phyloP scores from a whole-genome alignment of 2,888 invertebrate species.

The Sarcophaga variegata region DNA sequence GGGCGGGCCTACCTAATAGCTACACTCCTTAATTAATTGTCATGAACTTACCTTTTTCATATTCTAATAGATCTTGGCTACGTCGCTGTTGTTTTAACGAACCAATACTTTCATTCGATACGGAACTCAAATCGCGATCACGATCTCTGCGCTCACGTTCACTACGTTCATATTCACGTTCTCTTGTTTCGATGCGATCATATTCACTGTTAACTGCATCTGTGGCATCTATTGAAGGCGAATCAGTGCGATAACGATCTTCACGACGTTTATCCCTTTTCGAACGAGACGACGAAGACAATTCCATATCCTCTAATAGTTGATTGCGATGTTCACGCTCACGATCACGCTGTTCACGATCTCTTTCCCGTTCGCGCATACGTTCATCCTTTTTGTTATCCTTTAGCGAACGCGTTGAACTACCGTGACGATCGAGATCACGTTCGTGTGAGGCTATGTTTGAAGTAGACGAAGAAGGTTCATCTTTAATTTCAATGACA shows the following conservation, averaged over 20 bases:
- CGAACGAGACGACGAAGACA: slow-evolving; percentile 66
- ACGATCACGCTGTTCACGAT: slow-evolving; percentile 73
- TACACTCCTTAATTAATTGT: neutral
- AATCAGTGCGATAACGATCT: slow-evolving; percentile 76
- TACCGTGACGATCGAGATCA: slow-evolving; percentile 73
- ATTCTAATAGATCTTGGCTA: slow-evolving; percentile 84
- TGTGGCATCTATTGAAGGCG: slow-evolving; percentile 72
- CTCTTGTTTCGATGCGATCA: slow-evolving; percentile 58
- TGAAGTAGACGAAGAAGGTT: slow-evolving; percentile 54
- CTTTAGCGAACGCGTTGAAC: slow-evolving; percentile 76
- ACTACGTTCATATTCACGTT: slow-evolving; percentile 74
- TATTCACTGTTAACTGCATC: slow-evolving; percentile 78
- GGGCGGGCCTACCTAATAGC: no score
- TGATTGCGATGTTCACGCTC: slow-evolving; percentile 70
- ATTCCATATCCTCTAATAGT: slow-evolving; percentile 55
- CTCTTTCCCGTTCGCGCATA: slow-evolving; percentile 76
- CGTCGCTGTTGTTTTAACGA: slow-evolving; percentile 82
- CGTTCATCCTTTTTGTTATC: slow-evolving; percentile 78
- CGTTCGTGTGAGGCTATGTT: slow-evolving; percentile 68
- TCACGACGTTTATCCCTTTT: slow-evolving; percentile 79
- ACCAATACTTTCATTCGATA: slow-evolving; percentile 83
- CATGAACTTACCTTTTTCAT: slow-evolving; percentile 84
- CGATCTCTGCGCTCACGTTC: slow-evolving; percentile 82
- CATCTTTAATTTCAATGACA: slow-evolving; percentile 64
- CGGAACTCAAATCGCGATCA: slow-evolving; percentile 84